A percentile compares a stretch with the other conserved stretches of the same genome.
Evolutionary conservation across 2,113 vertebrate species (phyloP).

Genomic region (Formicarius rufipectus): DNA sequence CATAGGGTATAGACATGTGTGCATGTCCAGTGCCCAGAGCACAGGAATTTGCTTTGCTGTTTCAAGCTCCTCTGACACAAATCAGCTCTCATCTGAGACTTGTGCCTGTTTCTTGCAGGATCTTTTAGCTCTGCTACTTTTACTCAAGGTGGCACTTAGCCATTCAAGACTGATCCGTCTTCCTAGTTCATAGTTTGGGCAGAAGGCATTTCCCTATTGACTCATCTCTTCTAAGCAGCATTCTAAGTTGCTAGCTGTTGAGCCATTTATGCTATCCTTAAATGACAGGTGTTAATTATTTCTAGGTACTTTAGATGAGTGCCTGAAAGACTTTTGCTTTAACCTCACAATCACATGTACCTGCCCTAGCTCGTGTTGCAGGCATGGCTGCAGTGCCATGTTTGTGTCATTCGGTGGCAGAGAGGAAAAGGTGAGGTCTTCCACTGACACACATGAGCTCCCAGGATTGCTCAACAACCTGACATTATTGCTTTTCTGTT

Average conservation of each 20-base stretch:
- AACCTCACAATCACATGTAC: neutral
- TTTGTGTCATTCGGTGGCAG: too few species aligned
- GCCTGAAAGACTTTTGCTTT: neutral
- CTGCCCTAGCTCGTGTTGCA: too few species aligned
- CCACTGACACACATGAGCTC: too few species aligned
- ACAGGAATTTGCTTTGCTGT: neutral
- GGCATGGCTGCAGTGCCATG: too few species aligned
- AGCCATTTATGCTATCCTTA: neutral
- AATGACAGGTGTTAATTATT: neutral
- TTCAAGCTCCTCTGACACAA: neutral
- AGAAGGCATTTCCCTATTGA: neutral
- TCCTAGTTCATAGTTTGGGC: neutral
- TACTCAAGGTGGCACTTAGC: neutral
- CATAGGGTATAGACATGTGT: accelerated
- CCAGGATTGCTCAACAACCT: too few species aligned
- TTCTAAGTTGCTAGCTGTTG: neutral
- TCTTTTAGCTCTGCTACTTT: neutral
- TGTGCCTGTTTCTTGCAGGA: neutral
- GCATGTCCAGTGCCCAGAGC: neutral
- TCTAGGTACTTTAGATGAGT: neutral
- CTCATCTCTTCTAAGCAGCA: neutral
- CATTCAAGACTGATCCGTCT: neutral
- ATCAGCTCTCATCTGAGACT: neutral
- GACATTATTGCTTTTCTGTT: too few species aligned
- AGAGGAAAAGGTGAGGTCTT: too few species aligned